phyloP scores from a whole-genome alignment of 1,140 invertebrate genomes.

The Sogatella furcifera region DNA sequence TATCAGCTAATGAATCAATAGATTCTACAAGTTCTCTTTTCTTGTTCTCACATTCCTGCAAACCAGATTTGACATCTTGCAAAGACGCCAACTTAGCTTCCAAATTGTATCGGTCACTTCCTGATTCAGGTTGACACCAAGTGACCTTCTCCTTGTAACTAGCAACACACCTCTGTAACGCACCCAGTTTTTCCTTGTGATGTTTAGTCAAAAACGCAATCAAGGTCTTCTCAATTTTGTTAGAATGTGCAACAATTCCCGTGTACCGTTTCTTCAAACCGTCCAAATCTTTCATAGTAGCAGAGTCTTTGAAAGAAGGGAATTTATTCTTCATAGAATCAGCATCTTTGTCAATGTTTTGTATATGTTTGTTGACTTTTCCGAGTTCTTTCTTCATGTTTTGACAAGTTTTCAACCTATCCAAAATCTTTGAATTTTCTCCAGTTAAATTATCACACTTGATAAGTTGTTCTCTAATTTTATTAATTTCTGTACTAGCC shows the following conservation, averaged over 20 bases:
- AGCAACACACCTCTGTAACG: slow-evolving; percentile 64
- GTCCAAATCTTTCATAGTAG: slow-evolving; percentile 61
- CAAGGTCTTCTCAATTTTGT: slow-evolving; percentile 71
- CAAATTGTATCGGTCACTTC: slow-evolving; percentile 82
- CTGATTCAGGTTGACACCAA: slow-evolving; percentile 84
- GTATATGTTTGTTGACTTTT: slow-evolving; percentile 44
- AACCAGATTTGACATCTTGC: slow-evolving; percentile 59
- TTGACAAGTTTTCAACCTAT: slow-evolving; percentile 61
- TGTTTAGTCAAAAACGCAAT: slow-evolving; percentile 76
- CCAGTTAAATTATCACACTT: slow-evolving; percentile 87
- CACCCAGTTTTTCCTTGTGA: slow-evolving; percentile 72
- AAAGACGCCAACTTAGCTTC: slow-evolving; percentile 79
- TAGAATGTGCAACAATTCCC: slow-evolving; percentile 55
- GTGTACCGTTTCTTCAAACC: slow-evolving; percentile 67
- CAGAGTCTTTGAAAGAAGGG: slow-evolving; percentile 64
- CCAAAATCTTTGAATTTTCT: slow-evolving; percentile 70
- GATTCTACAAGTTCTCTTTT: slow-evolving; percentile 55
- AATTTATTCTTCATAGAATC: slow-evolving; percentile 61
- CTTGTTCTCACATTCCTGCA: slow-evolving; percentile 53
- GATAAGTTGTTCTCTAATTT: slow-evolving; percentile 72
- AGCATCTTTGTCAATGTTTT: slow-evolving; percentile 54
- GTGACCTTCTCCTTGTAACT: slow-evolving; percentile 76
- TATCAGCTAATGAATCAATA: slow-evolving; percentile 49
- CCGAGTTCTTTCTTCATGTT: slow-evolving; percentile 56
- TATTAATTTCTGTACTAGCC: slow-evolving; percentile 53